Percentiles rank a stretch among this genome's conserved stretches.
Conservation (phyloP, 2,888 invertebrate genomes). For the Philhelius pedissequus region DNA sequence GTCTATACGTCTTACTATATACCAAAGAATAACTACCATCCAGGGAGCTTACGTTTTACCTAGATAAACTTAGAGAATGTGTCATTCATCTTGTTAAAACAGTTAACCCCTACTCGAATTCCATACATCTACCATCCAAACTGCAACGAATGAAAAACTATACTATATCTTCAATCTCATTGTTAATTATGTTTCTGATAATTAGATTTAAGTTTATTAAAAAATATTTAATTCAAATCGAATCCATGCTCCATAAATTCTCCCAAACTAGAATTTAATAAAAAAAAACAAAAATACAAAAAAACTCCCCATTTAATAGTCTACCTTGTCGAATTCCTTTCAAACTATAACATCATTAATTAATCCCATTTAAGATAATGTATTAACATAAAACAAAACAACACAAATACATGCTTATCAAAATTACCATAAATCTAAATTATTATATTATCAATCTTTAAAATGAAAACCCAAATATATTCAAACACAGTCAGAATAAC, state of each 20-base stretch:
- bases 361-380: slow-evolving; percentile 20
- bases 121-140: too few relatives aligned
- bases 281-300: not conserved
- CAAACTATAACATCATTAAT: slow-evolving; percentile 1
- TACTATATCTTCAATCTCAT: too few relatives aligned
- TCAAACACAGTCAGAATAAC: slow-evolving; percentile 13
- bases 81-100: too few relatives aligned
- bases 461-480: slow-evolving; percentile 17
- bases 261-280: not conserved
- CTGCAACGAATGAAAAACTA: too few relatives aligned
- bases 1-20: too few relatives aligned
- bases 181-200: too few relatives aligned
- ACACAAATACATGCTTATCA: slow-evolving; percentile 9
- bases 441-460: slow-evolving; percentile 54
- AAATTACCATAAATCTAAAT: slow-evolving; percentile 62
- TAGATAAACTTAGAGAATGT: too few relatives aligned
- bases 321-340: slow-evolving; percentile 4
- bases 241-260: not conserved
- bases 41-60: too few relatives aligned
- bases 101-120: too few relatives aligned
- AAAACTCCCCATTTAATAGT: not conserved
- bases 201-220: not conserved
- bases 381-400: not conserved
- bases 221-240: not conserved
- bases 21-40: too few relatives aligned